Percentiles rank a stretch among this genome's conserved stretches.
Conservation (phyloP, 2,113 vertebrate genomes). For the Nyctibius bracteatus region DNA sequence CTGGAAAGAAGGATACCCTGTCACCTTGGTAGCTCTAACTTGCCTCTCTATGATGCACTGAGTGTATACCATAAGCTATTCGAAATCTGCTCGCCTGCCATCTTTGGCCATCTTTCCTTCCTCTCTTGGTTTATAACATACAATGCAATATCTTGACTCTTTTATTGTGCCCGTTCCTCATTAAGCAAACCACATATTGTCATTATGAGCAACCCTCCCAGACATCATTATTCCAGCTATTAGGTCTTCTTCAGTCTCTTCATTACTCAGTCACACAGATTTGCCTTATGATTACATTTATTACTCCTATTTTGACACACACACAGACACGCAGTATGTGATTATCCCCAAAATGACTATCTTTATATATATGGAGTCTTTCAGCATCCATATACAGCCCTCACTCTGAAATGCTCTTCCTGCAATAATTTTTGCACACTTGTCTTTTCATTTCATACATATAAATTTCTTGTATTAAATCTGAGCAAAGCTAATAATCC, state of each 20-base stretch:
- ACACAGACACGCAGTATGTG: not conserved
- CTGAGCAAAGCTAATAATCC: conserved; percentile 24
- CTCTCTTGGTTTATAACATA: not conserved
- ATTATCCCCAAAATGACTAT: not conserved
- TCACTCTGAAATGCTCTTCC: not conserved
- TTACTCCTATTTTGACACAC: conserved; percentile 20
- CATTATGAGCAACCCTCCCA: not conserved
- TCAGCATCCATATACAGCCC: not conserved
- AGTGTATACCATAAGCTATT: not conserved
- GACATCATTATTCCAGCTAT: not conserved
- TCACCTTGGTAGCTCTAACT: not conserved
- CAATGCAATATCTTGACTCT: not conserved
- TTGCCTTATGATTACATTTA: conserved; percentile 33
- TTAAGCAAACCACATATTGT: not conserved
- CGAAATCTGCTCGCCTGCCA: not conserved
- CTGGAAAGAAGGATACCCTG: not conserved
- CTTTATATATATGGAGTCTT: conserved; percentile 29
- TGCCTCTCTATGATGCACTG: not conserved
- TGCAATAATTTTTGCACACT: not conserved
- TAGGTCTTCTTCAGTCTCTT: conserved; percentile 22
- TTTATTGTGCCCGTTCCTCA: not conserved
- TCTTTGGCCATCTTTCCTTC: not conserved
- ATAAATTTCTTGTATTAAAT: conserved; percentile 18
- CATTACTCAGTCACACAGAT: not conserved
- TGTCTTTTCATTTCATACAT: not conserved